Evolutionary conservation across 2,888 invertebrate species (phyloP).

Genomic region (Volucella inflata): DNA sequence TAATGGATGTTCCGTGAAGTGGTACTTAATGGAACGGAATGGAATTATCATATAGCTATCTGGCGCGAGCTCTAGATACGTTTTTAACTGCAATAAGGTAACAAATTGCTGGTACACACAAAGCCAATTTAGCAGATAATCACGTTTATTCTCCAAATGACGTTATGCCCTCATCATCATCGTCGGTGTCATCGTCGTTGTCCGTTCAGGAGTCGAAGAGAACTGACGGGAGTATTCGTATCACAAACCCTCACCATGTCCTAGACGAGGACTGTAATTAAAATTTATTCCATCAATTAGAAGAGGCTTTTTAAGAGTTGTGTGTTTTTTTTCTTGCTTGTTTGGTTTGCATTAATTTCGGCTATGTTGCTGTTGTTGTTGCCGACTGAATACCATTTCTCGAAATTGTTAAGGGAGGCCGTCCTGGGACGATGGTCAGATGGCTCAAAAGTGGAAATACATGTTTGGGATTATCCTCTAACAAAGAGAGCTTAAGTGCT

Average conservation of each 20-base stretch:
- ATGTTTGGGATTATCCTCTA: conserved; percentile 23
- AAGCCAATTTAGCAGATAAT: conserved; percentile 75
- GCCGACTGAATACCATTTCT: background rate
- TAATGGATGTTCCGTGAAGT: conserved; percentile 74
- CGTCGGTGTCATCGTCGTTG: no score
- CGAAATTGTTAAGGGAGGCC: conserved; percentile 27
- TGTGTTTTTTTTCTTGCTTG: background rate
- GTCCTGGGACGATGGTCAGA: background rate
- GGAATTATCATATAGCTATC: conserved; percentile 70
- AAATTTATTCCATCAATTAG: conserved; percentile 71
- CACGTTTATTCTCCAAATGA: conserved; percentile 67
- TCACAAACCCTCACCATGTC: background rate
- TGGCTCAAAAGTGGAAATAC: conserved; percentile 23
- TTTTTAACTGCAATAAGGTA: conserved; percentile 74
- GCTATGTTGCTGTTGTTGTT: no score
- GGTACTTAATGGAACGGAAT: conserved; percentile 72
- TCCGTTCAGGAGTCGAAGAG: conserved; percentile 8
- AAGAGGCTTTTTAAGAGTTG: conserved; percentile 56
- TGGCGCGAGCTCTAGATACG: conserved; percentile 52
- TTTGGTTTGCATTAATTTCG: no score
- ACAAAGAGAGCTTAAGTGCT: conserved; percentile 18
- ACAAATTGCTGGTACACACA: conserved; percentile 73
- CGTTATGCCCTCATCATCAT: conserved; percentile 25
- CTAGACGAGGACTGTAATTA: conserved; percentile 57
- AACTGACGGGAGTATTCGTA: background rate